Evolutionary conservation across 2,113 vertebrate species (phyloP).

Genomic region (Pipa parva): DNA sequence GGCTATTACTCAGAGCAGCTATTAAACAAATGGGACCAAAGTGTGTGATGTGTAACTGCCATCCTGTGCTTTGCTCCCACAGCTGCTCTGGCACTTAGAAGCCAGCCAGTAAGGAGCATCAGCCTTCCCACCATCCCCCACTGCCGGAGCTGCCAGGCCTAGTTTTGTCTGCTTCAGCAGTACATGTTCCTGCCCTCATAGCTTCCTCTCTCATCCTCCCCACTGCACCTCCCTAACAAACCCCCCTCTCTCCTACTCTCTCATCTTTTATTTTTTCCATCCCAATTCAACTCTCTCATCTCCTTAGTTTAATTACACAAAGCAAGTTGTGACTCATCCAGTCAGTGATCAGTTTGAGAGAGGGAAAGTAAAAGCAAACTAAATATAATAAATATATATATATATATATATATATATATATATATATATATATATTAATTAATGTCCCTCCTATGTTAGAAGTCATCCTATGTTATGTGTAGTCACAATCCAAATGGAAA

Average conservation of each 20-base stretch:
- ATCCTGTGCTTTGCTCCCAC: conserved; percentile 44
- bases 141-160: conserved; percentile 49
- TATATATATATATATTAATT: too few species aligned
- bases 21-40: conserved; percentile 38
- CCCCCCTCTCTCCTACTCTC: conserved; percentile 21
- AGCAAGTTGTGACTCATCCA: conserved; percentile 62
- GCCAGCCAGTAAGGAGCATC: conserved; percentile 52
- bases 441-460: too few species aligned
- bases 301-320: conserved; percentile 66
- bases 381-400: background rate
- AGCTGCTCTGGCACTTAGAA: conserved; percentile 48
- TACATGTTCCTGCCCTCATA: conserved; percentile 20
- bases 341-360: conserved; percentile 40
- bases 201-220: background rate
- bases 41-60: conserved; percentile 47
- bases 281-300: conserved; percentile 53
- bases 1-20: conserved; percentile 23
- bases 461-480: too few species aligned
- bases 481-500: too few species aligned
- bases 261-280: conserved; percentile 52
- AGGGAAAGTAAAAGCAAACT: background rate
- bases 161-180: conserved; percentile 47
- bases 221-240: conserved; percentile 32
- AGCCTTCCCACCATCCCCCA: conserved; percentile 47
- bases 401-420: conserved; percentile 4